These are phyloP conservation scores for Bombus huntii DNA, from an alignment of 1,140 invertebrate species.

Conservation along the genomic window DNA sequence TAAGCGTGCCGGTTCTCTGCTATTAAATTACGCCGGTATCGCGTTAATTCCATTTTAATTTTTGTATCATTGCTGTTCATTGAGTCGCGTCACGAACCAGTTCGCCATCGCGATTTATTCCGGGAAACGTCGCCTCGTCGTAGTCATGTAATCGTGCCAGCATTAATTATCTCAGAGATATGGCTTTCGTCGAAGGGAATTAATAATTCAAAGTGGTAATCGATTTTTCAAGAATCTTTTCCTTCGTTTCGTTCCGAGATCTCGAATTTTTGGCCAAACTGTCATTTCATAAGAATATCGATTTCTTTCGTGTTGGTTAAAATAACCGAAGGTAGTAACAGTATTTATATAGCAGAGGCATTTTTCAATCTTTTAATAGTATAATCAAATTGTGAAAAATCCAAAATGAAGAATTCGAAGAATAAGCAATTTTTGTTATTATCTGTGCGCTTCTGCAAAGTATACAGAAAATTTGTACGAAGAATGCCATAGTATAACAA, in stretches of 20 bases:
- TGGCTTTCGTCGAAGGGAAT: not conserved
- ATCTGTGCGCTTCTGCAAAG: no score
- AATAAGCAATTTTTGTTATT: no score
- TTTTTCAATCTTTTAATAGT: no score
- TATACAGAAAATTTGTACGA: accelerated
- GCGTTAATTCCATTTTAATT: conserved; percentile 26
- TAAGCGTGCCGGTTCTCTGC: conserved; percentile 1
- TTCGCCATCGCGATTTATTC: not conserved
- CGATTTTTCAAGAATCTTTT: not conserved
- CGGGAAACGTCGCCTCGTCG: not conserved
- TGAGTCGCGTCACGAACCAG: not conserved
- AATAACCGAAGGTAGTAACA: no score
- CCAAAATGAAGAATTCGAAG: no score
- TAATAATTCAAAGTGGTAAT: not conserved
- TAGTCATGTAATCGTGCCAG: not conserved
- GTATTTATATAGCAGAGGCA: accelerated
- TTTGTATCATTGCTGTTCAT: conserved; percentile 17
- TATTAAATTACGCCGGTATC: conserved; percentile 22
- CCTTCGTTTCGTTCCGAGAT: no score
- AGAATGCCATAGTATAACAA: no score
- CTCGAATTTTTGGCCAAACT: no score
- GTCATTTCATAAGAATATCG: no score
- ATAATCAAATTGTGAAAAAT: no score
- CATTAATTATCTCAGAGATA: not conserved
- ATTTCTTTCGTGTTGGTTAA: no score